phyloP scores from a whole-genome alignment of 2,888 invertebrate genomes.

The Chrysodeixis includens region DNA sequence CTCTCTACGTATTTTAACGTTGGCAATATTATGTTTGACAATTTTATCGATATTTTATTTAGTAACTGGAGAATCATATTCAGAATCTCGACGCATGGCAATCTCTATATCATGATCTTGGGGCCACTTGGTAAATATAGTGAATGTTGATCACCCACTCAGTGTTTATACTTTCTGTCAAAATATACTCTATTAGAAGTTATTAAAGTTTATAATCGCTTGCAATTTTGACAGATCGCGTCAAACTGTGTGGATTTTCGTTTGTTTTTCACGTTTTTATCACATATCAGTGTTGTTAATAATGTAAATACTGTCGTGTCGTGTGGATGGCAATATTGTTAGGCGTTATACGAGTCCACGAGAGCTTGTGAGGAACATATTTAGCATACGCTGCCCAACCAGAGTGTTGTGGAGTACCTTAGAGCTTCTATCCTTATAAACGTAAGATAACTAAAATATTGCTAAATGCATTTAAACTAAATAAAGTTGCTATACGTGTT shows the following conservation, averaged over 20 bases:
- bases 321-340: constrained; percentile 78
- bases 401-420: constrained; percentile 40
- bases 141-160: constrained; percentile 64
- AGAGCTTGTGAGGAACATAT: constrained; percentile 43
- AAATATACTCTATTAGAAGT: constrained; percentile 51
- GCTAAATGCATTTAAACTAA: constrained; percentile 34
- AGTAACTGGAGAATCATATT: constrained; percentile 46
- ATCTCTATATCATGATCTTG: constrained; percentile 75
- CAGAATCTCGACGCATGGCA: constrained; percentile 63
- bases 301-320: constrained; percentile 83
- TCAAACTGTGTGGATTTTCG: constrained; percentile 60
- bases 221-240: constrained; percentile 57
- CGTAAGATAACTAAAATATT: constrained; percentile 27
- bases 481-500: constrained; percentile 24
- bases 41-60: constrained; percentile 25
- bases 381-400: constrained; percentile 40
- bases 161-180: constrained; percentile 57
- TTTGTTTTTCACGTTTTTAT: constrained; percentile 72
- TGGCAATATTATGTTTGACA: constrained; percentile 53
- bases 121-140: constrained; percentile 74
- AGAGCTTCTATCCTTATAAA: constrained; percentile 34
- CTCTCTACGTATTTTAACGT: constrained; percentile 62
- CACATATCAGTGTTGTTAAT: constrained; percentile 84
- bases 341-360: constrained; percentile 48
- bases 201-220: constrained; percentile 49